phyloP scores from a whole-genome alignment of 2,888 invertebrate species.

The Epirrhoe tristata region DNA sequence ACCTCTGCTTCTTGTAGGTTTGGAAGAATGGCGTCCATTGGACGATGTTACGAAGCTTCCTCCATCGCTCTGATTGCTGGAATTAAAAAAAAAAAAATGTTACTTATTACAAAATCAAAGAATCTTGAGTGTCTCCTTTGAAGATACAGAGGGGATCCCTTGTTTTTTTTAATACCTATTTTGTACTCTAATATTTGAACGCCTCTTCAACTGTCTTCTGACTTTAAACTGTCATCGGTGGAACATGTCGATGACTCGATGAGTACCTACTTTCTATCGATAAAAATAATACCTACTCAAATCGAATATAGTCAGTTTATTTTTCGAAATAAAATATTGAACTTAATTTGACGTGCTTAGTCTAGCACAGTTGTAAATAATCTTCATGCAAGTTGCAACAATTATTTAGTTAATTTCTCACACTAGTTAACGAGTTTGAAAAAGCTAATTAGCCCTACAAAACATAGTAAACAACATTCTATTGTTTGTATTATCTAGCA shows the following conservation, averaged over 20 bases:
- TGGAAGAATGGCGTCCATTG: conserved; percentile 99
- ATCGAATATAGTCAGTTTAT: too few species aligned
- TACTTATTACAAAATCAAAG: neutral
- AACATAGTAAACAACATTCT: conserved; percentile 22
- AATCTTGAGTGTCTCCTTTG: too few species aligned
- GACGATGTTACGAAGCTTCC: conserved; percentile 96
- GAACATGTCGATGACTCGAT: too few species aligned
- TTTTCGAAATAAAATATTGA: too few species aligned
- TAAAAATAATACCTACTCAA: too few species aligned
- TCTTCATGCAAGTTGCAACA: neutral
- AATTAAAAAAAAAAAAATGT: conserved; percentile 61
- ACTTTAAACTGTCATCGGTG: too few species aligned
- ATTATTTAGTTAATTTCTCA: conserved; percentile 15
- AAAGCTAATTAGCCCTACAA: conserved; percentile 9
- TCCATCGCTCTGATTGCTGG: conserved; percentile 95
- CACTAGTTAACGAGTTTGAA: conserved; percentile 12
- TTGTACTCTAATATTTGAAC: too few species aligned
- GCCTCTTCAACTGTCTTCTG: too few species aligned
- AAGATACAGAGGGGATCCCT: too few species aligned
- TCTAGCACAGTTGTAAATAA: neutral
- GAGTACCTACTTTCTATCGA: too few species aligned
- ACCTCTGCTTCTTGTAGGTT: conserved; percentile 97
- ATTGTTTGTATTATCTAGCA: conserved; percentile 23
- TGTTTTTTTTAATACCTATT: too few species aligned
- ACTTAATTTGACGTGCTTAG: too few species aligned